A percentile compares a stretch with the other conserved stretches of the same genome.
Conservation (phyloP, 2,113 vertebrate genomes). For the Dipodomys ordii region DNA sequence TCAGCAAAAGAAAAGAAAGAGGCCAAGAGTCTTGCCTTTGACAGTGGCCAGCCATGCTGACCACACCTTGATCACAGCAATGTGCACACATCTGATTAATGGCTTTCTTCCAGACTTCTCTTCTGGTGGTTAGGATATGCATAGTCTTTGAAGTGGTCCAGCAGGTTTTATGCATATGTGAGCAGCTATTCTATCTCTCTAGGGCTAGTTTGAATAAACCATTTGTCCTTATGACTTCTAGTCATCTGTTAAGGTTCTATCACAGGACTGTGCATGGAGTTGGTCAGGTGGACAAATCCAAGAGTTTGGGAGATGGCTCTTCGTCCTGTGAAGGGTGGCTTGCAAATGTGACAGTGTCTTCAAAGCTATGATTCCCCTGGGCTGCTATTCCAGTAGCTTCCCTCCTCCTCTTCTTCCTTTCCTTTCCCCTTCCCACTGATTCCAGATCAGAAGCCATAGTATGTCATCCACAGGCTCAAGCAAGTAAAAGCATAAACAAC, state of each 20-base stretch:
- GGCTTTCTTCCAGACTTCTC: slow-evolving; percentile 41
- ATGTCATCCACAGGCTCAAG: background rate
- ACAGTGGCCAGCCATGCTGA: slow-evolving; percentile 44
- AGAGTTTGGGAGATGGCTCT: background rate
- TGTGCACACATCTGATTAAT: background rate
- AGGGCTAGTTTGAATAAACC: slow-evolving; percentile 63
- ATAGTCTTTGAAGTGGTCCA: slow-evolving; percentile 84
- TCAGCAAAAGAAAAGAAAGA: background rate
- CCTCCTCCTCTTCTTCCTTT: background rate
- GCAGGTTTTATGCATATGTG: slow-evolving; percentile 78
- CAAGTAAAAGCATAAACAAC: too few relatives aligned
- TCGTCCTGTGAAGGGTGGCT: fast-evolving
- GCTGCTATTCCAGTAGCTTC: background rate
- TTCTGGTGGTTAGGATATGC: slow-evolving; percentile 73
- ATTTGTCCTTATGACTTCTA: slow-evolving; percentile 53
- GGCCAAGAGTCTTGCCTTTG: background rate
- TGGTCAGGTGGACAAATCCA: background rate
- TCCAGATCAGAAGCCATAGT: background rate
- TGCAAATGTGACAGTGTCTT: background rate
- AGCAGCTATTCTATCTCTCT: slow-evolving; percentile 73
- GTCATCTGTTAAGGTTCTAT: background rate
- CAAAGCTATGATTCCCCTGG: background rate
- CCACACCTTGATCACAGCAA: background rate
- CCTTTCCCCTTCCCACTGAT: background rate
- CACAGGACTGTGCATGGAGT: background rate